These are phyloP conservation scores for Ariolimax columbianus DNA, from an alignment of 2,888 invertebrate species.

Conservation along the genomic window DNA sequence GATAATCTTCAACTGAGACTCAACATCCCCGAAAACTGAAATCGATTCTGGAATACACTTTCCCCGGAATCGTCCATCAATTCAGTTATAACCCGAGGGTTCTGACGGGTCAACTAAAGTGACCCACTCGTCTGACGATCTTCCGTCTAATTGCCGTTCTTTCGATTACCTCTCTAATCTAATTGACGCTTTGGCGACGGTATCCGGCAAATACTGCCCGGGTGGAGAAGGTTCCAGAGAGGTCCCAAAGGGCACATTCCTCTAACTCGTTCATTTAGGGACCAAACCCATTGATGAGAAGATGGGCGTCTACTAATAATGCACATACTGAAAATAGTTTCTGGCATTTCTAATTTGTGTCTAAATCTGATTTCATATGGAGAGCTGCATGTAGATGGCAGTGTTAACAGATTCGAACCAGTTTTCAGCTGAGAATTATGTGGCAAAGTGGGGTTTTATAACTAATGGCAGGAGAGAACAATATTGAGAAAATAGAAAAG, in stretches of 20 bases:
- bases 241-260: constrained; percentile 2
- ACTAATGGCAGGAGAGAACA: no score
- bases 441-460: no score
- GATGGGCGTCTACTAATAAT: constrained; percentile 2
- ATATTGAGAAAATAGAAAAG: no score
- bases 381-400: no score
- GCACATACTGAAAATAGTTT: constrained; percentile 22
- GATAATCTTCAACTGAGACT: neutral
- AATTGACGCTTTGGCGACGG: constrained; percentile 52
- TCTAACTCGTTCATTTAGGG: constrained; percentile 37
- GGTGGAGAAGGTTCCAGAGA: neutral
- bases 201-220: constrained; percentile 48
- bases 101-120: constrained; percentile 29
- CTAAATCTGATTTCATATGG: no score
- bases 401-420: no score
- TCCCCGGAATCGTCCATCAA: constrained; percentile 28
- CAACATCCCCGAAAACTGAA: neutral
- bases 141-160: constrained; percentile 36
- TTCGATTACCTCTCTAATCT: constrained; percentile 44
- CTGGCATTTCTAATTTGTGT: no score
- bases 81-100: constrained; percentile 19
- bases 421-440: no score
- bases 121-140: constrained; percentile 11
- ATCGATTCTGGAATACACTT: neutral
- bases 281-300: neutral